Evolutionary conservation across 1,140 invertebrate species (phyloP).

Genomic region (Neotoxoptera formosana): DNA sequence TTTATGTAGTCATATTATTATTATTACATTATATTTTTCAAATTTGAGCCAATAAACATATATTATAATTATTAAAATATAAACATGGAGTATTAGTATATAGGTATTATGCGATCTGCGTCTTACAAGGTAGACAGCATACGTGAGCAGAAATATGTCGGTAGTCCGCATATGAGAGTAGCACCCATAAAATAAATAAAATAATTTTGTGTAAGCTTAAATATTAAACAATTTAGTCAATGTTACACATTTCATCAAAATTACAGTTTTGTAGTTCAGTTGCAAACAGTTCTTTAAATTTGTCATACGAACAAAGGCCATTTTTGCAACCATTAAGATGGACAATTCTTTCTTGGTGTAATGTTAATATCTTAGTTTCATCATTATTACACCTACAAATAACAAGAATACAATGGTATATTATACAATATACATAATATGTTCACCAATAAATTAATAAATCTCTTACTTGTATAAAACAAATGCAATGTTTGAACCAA

Average conservation of each 20-base stretch:
- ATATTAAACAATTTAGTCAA: constrained; percentile 42
- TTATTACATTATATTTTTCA: too few species aligned
- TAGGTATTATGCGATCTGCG: too few species aligned
- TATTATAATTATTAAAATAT: too few species aligned
- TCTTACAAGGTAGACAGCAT: too few species aligned
- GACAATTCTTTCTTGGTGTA: constrained; percentile 77
- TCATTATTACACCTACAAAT: constrained; percentile 59
- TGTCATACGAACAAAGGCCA: constrained; percentile 71
- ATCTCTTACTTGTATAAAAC: constrained; percentile 76
- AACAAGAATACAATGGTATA: background rate
- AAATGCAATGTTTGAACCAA: constrained; percentile 86
- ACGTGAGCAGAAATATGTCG: too few species aligned
- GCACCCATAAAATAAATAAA: too few species aligned
- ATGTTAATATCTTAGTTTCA: constrained; percentile 69
- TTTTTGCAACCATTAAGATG: constrained; percentile 72
- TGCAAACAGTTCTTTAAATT: constrained; percentile 68
- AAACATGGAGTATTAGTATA: too few species aligned
- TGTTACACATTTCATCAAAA: constrained; percentile 71
- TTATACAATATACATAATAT: background rate
- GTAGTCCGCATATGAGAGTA: too few species aligned
- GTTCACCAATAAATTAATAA: background rate
- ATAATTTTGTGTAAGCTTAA: background rate
- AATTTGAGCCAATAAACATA: too few species aligned
- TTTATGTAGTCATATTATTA: too few species aligned
- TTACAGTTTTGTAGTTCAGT: constrained; percentile 70